These are phyloP conservation scores for Chaetogeoica ovagalla DNA, from an alignment of 2,888 invertebrate species.

Conservation along the genomic window DNA sequence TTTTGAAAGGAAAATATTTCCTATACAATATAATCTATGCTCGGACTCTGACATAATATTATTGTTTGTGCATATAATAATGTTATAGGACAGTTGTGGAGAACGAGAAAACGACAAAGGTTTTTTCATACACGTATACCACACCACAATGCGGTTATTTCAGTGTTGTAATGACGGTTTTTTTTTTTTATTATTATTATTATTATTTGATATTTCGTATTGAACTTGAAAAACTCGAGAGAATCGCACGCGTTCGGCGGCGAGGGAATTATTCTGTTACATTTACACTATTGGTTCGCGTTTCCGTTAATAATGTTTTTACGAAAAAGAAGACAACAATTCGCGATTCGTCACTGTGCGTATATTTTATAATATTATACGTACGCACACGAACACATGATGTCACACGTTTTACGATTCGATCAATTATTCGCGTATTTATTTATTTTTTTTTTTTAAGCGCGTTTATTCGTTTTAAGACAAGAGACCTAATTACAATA, in stretches of 20 bases:
- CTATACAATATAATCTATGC: background rate
- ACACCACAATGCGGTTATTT: constrained; percentile 10
- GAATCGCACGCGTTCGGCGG: background rate
- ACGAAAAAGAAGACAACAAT: too few relatives aligned
- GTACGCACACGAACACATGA: background rate
- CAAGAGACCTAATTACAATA: too few relatives aligned
- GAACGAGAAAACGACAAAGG: constrained; percentile 21
- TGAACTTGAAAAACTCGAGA: background rate
- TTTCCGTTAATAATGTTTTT: too few relatives aligned
- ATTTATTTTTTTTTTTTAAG: background rate
- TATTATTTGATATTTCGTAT: background rate
- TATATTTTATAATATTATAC: background rate
- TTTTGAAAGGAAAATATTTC: constrained; percentile 19
- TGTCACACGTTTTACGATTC: too few relatives aligned
- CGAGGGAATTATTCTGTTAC: background rate
- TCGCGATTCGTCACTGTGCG: background rate
- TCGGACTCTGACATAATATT: background rate
- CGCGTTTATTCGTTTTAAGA: background rate
- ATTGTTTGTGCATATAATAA: background rate
- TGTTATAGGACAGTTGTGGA: background rate
- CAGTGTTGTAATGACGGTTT: background rate
- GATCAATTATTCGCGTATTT: too few relatives aligned
- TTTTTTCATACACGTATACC: background rate
- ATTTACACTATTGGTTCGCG: background rate
- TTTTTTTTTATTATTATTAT: too few relatives aligned